Evolutionary conservation across 2,888 invertebrate genomes (phyloP).

Genomic region (Hypercompe scribonia): DNA sequence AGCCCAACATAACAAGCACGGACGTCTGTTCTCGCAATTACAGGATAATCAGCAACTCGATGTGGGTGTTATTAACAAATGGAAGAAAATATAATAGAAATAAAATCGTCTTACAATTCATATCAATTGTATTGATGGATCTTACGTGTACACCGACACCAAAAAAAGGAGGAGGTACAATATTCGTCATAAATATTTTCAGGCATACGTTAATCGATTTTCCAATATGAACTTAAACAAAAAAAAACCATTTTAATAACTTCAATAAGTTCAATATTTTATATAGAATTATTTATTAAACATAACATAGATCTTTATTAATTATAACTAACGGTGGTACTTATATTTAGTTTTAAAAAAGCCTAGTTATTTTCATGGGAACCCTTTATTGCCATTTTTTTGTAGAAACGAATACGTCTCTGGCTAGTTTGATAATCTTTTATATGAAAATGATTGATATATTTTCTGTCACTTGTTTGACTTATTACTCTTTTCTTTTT

Average conservation of each 20-base stretch:
- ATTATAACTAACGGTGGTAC: no score
- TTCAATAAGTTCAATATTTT: not conserved
- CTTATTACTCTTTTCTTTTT: no score
- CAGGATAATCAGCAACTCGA: conserved; percentile 56
- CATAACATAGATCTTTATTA: no score
- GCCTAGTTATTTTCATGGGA: no score
- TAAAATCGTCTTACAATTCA: not conserved
- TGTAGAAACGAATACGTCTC: no score
- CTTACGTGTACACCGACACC: not conserved
- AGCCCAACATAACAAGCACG: conserved; percentile 37
- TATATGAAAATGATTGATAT: no score
- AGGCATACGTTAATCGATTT: not conserved
- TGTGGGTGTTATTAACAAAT: conserved; percentile 58
- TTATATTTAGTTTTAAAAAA: no score
- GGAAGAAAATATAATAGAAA: conserved; percentile 31
- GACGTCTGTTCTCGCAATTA: conserved; percentile 57
- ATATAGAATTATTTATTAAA: no score
- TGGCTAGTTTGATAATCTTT: no score
- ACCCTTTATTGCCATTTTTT: no score
- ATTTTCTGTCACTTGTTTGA: no score
- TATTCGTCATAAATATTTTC: not conserved
- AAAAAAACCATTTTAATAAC: no score
- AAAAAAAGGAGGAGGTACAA: not conserved
- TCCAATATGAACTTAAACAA: not conserved
- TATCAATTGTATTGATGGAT: not conserved